A percentile compares a stretch with the other conserved stretches of the same genome.
Evolutionary conservation across 1,140 invertebrate species (phyloP).

Genomic region (Leptinotarsa defecta): DNA sequence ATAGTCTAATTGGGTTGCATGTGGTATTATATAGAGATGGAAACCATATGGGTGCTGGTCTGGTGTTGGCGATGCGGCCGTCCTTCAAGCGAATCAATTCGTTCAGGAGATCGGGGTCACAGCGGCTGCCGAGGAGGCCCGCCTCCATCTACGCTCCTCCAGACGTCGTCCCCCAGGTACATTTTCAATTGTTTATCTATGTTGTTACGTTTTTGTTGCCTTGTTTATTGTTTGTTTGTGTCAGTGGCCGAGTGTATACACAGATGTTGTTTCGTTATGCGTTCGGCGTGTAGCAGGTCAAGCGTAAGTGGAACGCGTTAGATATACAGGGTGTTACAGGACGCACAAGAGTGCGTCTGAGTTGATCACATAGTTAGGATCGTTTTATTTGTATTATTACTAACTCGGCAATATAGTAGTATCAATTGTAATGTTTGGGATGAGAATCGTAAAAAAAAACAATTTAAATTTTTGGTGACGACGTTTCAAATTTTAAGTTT

Average conservation of each 20-base stretch:
- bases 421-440: too few relatives aligned
- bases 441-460: too few relatives aligned
- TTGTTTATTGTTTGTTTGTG: slow-evolving; percentile 11
- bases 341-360: too few relatives aligned
- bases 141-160: slow-evolving; percentile 42
- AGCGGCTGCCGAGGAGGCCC: slow-evolving; percentile 46
- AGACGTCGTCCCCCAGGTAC: slow-evolving; percentile 43
- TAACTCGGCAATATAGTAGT: too few relatives aligned
- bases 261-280: background rate
- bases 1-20: slow-evolving; percentile 41
- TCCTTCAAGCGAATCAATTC: slow-evolving; percentile 53
- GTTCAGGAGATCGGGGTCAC: slow-evolving; percentile 45
- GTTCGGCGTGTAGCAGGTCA: too few relatives aligned
- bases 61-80: slow-evolving; percentile 52
- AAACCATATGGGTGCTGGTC: slow-evolving; percentile 45
- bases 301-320: too few relatives aligned
- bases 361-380: too few relatives aligned
- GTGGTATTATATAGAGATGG: slow-evolving; percentile 50
- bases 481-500: too few relatives aligned
- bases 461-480: too few relatives aligned
- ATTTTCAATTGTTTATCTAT: slow-evolving; percentile 9
- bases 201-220: background rate
- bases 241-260: background rate
- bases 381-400: too few relatives aligned
- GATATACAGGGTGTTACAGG: too few relatives aligned